These are phyloP conservation scores for Drusus annulatus DNA, from an alignment of 1,140 invertebrate genomes.

Conservation along the genomic window DNA sequence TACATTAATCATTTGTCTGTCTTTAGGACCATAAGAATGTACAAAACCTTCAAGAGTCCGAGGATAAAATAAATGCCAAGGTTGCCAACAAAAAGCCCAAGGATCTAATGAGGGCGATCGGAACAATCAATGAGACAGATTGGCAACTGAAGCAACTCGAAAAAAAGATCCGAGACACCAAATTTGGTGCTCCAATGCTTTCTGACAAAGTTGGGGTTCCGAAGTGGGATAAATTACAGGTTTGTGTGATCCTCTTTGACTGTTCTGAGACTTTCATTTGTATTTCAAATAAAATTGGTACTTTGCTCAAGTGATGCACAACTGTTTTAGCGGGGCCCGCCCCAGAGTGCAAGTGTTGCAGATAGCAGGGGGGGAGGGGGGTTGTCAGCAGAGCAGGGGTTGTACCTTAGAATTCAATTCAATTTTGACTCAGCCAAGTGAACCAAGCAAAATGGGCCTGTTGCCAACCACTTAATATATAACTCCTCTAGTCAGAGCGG, in stretches of 20 bases:
- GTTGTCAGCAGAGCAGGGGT: no score
- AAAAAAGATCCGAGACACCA: slow-evolving; percentile 90
- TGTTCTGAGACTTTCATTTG: no score
- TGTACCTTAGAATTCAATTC: no score
- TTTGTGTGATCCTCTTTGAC: slow-evolving; percentile 51
- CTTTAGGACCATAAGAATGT: slow-evolving; percentile 11
- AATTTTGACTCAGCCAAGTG: no score
- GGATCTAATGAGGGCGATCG: slow-evolving; percentile 89
- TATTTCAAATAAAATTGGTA: no score
- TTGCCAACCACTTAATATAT: no score
- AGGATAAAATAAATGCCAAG: slow-evolving; percentile 63
- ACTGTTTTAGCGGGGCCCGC: no score
- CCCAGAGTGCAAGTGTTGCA: no score
- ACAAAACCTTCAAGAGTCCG: background rate
- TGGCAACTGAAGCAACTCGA: slow-evolving; percentile 95
- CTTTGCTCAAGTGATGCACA: no score
- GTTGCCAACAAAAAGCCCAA: slow-evolving; percentile 85
- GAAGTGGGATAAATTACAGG: slow-evolving; percentile 90
- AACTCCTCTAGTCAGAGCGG: no score
- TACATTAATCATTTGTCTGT: background rate
- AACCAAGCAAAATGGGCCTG: no score
- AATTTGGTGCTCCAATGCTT: slow-evolving; percentile 77
- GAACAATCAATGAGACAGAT: slow-evolving; percentile 91
- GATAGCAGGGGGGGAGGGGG: no score
- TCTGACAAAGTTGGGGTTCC: slow-evolving; percentile 87